These are phyloP conservation scores for Lineus longissimus DNA, from an alignment of 1,140 invertebrate species.

Conservation along the genomic window DNA sequence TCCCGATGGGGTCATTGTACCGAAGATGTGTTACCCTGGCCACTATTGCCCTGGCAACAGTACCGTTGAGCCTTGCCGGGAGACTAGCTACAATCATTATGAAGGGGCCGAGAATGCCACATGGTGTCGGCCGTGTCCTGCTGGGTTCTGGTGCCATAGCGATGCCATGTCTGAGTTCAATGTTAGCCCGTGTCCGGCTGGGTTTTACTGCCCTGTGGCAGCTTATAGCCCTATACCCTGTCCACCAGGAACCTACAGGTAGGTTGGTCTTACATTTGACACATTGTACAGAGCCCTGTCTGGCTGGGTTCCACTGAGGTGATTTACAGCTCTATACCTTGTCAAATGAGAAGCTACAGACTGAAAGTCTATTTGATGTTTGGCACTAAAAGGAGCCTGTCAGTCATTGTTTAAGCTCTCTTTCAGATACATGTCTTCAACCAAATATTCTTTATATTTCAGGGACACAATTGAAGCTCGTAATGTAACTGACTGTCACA, in stretches of 20 bases:
- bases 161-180: conserved; percentile 39
- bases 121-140: conserved; percentile 41
- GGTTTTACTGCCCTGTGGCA: conserved; percentile 41
- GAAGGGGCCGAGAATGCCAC: conserved; percentile 31
- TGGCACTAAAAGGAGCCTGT: too few relatives aligned
- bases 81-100: conserved; percentile 37
- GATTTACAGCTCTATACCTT: too few relatives aligned
- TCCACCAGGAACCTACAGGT: conserved; percentile 48
- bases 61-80: conserved; percentile 25
- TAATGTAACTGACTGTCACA: conserved; percentile 32
- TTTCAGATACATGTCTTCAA: background rate
- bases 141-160: conserved; percentile 40
- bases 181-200: conserved; percentile 37
- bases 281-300: too few relatives aligned
- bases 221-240: conserved; percentile 30
- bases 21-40: conserved; percentile 38
- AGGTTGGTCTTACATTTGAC: too few relatives aligned
- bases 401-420: background rate
- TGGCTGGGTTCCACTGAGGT: too few relatives aligned
- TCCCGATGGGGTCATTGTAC: conserved; percentile 35
- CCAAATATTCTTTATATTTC: conserved; percentile 9
- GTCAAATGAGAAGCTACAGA: too few relatives aligned
- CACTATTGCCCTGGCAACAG: conserved; percentile 34
- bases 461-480: conserved; percentile 35
- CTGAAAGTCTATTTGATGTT: too few relatives aligned